Conservation (phyloP, 2,797 vertebrate species). For the Myotis planiceps region DNA sequence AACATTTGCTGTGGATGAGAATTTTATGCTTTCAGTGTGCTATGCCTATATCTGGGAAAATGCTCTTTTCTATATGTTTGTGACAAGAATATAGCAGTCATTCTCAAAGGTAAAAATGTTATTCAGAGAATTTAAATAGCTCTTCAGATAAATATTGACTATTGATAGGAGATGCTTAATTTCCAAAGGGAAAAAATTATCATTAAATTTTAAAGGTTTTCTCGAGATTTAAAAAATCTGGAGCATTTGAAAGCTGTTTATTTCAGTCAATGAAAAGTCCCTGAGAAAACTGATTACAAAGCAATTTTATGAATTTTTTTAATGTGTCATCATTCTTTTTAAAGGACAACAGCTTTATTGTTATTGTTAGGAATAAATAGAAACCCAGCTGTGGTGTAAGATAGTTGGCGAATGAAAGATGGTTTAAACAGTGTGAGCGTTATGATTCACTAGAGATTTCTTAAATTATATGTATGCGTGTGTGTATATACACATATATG, state of each 20-base stretch:
- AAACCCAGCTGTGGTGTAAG: neutral
- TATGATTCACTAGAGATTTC: neutral
- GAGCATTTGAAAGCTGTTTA: slow-evolving; percentile 31
- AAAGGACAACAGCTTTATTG: slow-evolving; percentile 40
- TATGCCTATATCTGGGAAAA: neutral
- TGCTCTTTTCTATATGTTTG: neutral
- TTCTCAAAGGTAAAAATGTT: slow-evolving; percentile 54
- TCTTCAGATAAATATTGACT: slow-evolving; percentile 12
- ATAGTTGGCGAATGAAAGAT: slow-evolving; percentile 32
- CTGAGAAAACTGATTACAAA: slow-evolving; percentile 37
- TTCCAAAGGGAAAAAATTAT: neutral
- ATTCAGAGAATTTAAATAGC: slow-evolving; percentile 15
- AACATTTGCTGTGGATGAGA: neutral
- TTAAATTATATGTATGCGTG: neutral
- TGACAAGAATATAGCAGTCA: neutral
- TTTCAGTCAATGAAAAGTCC: slow-evolving; percentile 43
- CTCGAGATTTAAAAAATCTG: slow-evolving; percentile 42
- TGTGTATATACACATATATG: neutral
- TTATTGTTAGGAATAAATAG: slow-evolving; percentile 52
- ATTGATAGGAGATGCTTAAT: slow-evolving; percentile 2
- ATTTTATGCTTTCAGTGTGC: slow-evolving; percentile 3
- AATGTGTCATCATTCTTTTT: neutral
- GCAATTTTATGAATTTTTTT: neutral
- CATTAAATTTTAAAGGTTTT: slow-evolving; percentile 51
- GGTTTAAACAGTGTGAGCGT: slow-evolving; percentile 11